phyloP scores from a whole-genome alignment of 2,888 invertebrate species.

The Anarsia innoxiella region DNA sequence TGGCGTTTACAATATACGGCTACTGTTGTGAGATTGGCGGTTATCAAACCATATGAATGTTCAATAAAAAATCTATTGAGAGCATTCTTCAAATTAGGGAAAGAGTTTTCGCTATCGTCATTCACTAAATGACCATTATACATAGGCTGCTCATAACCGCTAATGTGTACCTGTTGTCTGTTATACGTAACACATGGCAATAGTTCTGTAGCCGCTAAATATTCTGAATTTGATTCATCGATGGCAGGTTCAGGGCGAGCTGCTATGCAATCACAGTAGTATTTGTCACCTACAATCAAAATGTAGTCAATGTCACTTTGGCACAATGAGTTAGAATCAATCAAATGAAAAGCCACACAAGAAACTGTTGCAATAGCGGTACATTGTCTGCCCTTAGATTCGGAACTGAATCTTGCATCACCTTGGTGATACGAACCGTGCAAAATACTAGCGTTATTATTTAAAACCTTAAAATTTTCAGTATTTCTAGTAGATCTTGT shows the following conservation, averaged over 20 bases:
- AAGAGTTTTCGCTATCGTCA: not conserved
- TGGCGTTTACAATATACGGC: not conserved
- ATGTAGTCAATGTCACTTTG: not conserved
- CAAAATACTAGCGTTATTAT: not conserved
- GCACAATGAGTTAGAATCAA: not conserved
- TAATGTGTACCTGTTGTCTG: not conserved
- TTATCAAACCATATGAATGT: not conserved
- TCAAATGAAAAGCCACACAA: not conserved
- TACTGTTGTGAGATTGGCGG: not conserved
- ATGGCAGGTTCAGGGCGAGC: not conserved
- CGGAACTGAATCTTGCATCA: not conserved
- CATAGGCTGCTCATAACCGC: not conserved
- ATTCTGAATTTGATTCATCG: not conserved
- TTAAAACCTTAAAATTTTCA: not conserved
- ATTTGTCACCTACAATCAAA: not conserved
- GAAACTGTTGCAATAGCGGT: not conserved
- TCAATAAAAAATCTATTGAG: not conserved
- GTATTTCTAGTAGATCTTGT: not conserved
- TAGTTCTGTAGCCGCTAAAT: not conserved
- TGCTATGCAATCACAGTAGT: not conserved
- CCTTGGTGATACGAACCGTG: slow-evolving; percentile 1
- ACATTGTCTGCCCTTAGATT: not conserved
- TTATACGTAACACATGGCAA: not conserved
- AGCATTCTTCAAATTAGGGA: not conserved
- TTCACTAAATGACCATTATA: not conserved